Evolutionary conservation across 1,140 invertebrate genomes (phyloP).

Genomic region (Macrotrachela quadricornifera): DNA sequence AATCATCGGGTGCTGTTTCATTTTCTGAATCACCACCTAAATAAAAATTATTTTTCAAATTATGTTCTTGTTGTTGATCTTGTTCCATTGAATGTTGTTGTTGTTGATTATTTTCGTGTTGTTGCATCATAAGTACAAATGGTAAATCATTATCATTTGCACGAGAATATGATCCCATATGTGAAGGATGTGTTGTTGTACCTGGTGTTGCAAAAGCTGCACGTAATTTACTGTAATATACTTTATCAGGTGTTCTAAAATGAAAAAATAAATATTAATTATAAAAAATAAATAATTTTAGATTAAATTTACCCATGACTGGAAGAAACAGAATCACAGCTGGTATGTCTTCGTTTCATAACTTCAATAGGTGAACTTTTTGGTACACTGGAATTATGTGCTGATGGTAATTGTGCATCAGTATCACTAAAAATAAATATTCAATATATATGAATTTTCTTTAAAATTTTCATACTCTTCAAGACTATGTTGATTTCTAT

Average conservation of each 20-base stretch:
- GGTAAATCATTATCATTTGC: slow-evolving; percentile 7
- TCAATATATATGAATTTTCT: no score
- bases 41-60: no score
- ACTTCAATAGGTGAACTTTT: no score
- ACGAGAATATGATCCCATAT: no score
- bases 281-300: slow-evolving; percentile 16
- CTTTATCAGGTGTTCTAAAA: slow-evolving; percentile 5
- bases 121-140: background rate
- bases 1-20: slow-evolving; percentile 37
- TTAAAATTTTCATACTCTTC: no score
- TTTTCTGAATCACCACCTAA: no score
- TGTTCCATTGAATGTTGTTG: background rate
- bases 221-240: slow-evolving; percentile 7
- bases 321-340: no score
- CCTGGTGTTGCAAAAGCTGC: slow-evolving; percentile 6
- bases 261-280: slow-evolving; percentile 10
- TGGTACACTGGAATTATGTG: no score
- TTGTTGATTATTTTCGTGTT: background rate
- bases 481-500: background rate
- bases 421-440: background rate
- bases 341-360: no score
- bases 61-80: background rate
- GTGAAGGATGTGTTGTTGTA: background rate
- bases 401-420: no score
- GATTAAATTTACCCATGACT: background rate